Evolutionary conservation across 2,888 invertebrate species (phyloP).

Genomic region (Actias luna): DNA sequence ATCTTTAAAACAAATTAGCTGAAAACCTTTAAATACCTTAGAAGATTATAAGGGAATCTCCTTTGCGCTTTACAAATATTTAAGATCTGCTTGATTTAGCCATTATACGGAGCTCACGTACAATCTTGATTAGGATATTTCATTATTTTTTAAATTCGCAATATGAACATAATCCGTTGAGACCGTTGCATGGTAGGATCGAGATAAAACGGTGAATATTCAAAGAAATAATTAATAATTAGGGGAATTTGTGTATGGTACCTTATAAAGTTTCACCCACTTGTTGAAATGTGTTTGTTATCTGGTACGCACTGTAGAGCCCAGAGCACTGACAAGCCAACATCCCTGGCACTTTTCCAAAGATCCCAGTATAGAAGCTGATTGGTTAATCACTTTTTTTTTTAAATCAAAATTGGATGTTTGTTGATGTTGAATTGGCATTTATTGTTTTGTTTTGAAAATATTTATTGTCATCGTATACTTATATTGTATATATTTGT

Average conservation of each 20-base stretch:
- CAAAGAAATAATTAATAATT: conserved; percentile 38
- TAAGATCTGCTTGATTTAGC: conserved; percentile 19
- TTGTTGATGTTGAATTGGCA: conserved; percentile 2
- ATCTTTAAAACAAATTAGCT: neutral
- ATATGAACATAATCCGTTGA: conserved; percentile 44
- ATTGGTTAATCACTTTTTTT: neutral
- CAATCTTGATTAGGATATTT: conserved; percentile 26
- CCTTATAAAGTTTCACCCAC: conserved; percentile 82
- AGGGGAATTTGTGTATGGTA: conserved; percentile 81
- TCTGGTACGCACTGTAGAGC: conserved; percentile 66
- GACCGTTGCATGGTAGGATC: conserved; percentile 67
- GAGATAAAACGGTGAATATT: conserved; percentile 37
- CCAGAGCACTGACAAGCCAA: conserved; percentile 38
- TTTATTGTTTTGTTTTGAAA: conserved; percentile 1
- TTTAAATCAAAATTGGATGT: conserved; percentile 1
- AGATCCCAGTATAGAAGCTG: neutral
- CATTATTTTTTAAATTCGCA: neutral
- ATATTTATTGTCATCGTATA: neutral
- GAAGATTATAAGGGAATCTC: conserved; percentile 2
- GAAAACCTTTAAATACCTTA: conserved; percentile 31
- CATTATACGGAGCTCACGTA: conserved; percentile 8
- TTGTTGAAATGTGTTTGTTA: conserved; percentile 61
- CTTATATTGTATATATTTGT: neutral
- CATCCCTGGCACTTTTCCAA: conserved; percentile 16
- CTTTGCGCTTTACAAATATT: conserved; percentile 22